Conservation (phyloP, 2,888 invertebrate genomes). For the Uloborus plumipes region DNA sequence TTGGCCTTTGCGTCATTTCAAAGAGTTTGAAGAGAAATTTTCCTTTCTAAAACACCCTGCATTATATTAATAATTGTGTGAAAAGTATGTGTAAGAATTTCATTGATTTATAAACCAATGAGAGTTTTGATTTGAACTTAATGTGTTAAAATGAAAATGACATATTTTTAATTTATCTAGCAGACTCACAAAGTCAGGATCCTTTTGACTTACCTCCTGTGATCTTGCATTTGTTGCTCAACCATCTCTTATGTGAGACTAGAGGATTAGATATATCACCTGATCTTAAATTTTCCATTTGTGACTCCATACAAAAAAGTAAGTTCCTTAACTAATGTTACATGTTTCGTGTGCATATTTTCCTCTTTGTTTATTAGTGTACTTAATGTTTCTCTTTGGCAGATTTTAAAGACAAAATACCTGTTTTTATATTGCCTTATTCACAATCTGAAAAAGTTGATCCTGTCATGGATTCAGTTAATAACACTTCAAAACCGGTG, state of each 20-base stretch:
- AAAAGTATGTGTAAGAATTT: too few relatives aligned
- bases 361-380: background rate
- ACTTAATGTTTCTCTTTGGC: background rate
- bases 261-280: conserved; percentile 76
- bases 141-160: too few relatives aligned
- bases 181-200: conserved; percentile 74
- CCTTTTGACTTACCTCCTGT: conserved; percentile 92
- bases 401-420: conserved; percentile 33
- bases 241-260: conserved; percentile 73
- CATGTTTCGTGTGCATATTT: too few relatives aligned
- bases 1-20: too few relatives aligned
- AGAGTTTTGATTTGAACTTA: background rate
- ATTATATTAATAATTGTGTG: too few relatives aligned
- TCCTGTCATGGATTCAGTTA: conserved; percentile 72
- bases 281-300: conserved; percentile 84
- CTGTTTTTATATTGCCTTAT: conserved; percentile 37
- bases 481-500: conserved; percentile 73
- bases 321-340: background rate
- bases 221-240: conserved; percentile 85
- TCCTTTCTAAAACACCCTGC: too few relatives aligned
- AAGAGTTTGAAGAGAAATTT: too few relatives aligned
- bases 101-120: too few relatives aligned
- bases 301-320: conserved; percentile 81
- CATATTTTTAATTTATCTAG: background rate
- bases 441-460: conserved; percentile 76